A percentile compares a stretch with the other conserved stretches of the same genome.
phyloP scores from a whole-genome alignment of 1,140 invertebrate genomes.

The Propsilocerus akamusi region DNA sequence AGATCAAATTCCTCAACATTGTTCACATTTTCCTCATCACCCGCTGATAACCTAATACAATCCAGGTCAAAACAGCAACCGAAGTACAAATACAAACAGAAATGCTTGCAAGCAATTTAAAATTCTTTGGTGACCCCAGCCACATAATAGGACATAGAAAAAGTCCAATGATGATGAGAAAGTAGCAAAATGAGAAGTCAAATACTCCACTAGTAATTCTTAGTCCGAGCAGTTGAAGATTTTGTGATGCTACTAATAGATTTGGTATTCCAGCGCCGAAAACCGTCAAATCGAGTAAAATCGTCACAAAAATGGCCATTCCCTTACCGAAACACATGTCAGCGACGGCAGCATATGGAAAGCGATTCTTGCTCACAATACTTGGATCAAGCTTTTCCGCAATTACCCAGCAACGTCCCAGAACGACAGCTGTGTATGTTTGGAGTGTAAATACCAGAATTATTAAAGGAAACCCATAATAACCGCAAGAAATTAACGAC shows the following conservation, averaged over 20 bases:
- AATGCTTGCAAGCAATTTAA: slow-evolving; percentile 33
- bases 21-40: not conserved
- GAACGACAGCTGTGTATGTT: slow-evolving; percentile 52
- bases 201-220: slow-evolving; percentile 38
- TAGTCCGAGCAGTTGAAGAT: slow-evolving; percentile 48
- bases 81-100: slow-evolving; percentile 35
- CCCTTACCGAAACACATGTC: slow-evolving; percentile 44
- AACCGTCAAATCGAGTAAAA: slow-evolving; percentile 49
- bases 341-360: slow-evolving; percentile 56
- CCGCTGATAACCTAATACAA: slow-evolving; percentile 9
- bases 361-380: slow-evolving; percentile 46
- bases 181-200: slow-evolving; percentile 53
- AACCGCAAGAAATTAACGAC: slow-evolving; percentile 49
- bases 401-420: slow-evolving; percentile 55
- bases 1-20: slow-evolving; percentile 2
- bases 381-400: slow-evolving; percentile 43
- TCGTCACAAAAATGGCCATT: slow-evolving; percentile 35
- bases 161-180: slow-evolving; percentile 48
- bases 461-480: slow-evolving; percentile 47
- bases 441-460: slow-evolving; percentile 43
- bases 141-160: slow-evolving; percentile 56
- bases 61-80: slow-evolving; percentile 34
- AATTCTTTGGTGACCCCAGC: slow-evolving; percentile 63
- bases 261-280: slow-evolving; percentile 58
- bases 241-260: slow-evolving; percentile 55